Conservation (phyloP, 2,113 vertebrate species). For the Halcyon malimbica region DNA sequence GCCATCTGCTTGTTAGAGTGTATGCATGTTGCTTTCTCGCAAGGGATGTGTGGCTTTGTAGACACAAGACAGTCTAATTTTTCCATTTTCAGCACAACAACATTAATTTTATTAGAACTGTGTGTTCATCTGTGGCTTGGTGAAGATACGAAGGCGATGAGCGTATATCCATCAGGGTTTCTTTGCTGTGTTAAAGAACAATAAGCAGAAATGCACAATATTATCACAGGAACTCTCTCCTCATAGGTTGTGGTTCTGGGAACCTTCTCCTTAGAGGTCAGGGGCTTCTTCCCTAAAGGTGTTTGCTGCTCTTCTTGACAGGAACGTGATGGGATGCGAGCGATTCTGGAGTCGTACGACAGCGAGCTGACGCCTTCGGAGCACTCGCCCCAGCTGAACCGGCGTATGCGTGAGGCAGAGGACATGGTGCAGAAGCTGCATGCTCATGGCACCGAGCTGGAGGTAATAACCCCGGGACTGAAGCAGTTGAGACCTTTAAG, state of each 20-base stretch:
- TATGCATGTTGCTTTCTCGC: not conserved
- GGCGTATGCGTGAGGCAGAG: conserved; percentile 88
- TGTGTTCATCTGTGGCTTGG: not conserved
- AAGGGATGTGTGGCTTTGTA: not conserved
- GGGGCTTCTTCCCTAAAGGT: not conserved
- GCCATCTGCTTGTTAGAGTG: not conserved
- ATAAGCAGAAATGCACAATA: not conserved
- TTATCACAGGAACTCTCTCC: not conserved
- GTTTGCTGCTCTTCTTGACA: conserved; percentile 51
- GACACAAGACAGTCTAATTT: not conserved
- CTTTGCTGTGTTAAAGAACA: fast-evolving
- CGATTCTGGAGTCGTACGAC: conserved; percentile 93
- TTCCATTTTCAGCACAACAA: not conserved
- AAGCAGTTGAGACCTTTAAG: not conserved
- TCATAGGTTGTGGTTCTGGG: not conserved
- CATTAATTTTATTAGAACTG: not conserved
- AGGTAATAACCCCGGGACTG: conserved; percentile 75
- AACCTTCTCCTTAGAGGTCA: fast-evolving
- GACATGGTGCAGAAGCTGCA: conserved; percentile 89
- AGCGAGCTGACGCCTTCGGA: conserved; percentile 84
- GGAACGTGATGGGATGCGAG: conserved; percentile 93
- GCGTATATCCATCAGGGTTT: fast-evolving
- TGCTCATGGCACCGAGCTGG: conserved; percentile 84
- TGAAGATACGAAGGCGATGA: fast-evolving
- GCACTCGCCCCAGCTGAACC: conserved; percentile 88